Evolutionary conservation across 1,140 invertebrate species (phyloP).

Genomic region (Charaxes varanes): DNA sequence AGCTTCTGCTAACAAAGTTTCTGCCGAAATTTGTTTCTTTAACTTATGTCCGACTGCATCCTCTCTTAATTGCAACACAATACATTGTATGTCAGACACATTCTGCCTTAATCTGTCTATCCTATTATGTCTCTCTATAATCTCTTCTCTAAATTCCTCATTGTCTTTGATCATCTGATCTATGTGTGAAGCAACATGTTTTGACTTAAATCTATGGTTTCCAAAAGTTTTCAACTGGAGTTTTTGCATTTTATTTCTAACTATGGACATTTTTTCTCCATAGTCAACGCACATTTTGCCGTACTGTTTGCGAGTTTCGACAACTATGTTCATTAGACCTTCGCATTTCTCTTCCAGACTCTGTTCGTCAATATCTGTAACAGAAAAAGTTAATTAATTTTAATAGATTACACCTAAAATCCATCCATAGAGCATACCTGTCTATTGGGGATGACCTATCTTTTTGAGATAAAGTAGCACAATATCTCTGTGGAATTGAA

Average conservation of each 20-base stretch:
- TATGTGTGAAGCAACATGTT: conserved; percentile 27
- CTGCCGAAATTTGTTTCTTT: conserved; percentile 29
- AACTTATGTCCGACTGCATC: conserved; percentile 35
- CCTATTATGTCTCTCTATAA: conserved; percentile 28
- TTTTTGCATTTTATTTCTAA: conserved; percentile 51
- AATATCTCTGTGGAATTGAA: no score
- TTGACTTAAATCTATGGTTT: no score
- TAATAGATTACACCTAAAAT: background rate
- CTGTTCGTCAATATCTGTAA: conserved; percentile 32
- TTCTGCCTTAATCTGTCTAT: conserved; percentile 34
- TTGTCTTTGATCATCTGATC: conserved; percentile 36
- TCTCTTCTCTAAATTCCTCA: conserved; percentile 35
- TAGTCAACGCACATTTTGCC: conserved; percentile 55
- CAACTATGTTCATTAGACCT: conserved; percentile 51
- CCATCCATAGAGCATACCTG: no score
- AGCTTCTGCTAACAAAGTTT: conserved; percentile 35
- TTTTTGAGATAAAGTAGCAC: no score
- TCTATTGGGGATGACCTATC: no score
- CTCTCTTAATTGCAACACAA: conserved; percentile 39
- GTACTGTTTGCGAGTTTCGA: conserved; percentile 49
- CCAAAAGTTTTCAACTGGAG: conserved; percentile 39
- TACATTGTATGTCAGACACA: conserved; percentile 32
- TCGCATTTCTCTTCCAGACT: conserved; percentile 47
- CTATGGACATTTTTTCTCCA: conserved; percentile 36
- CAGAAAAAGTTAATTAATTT: background rate